Conservation (phyloP, 1,140 invertebrate genomes). For the Lamellibrachia luymesi region DNA sequence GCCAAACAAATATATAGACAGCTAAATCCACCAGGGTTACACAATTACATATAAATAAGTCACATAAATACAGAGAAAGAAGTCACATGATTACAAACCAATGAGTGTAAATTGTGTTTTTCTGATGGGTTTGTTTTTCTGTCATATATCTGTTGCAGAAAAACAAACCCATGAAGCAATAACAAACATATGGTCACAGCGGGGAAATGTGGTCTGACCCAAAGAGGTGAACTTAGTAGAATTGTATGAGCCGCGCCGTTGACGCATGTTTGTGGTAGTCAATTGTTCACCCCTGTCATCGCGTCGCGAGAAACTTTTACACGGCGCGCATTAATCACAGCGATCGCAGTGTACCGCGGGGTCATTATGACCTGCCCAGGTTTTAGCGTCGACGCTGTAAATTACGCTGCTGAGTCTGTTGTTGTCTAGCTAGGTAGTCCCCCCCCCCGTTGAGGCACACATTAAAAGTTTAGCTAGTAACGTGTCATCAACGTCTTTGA, state of each 20-base stretch:
- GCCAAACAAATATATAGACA: too few species aligned
- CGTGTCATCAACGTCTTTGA: background rate
- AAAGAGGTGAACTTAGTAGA: background rate
- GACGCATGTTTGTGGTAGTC: background rate
- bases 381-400: background rate
- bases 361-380: background rate
- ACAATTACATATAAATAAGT: too few species aligned
- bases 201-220: background rate
- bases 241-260: background rate
- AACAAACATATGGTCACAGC: too few species aligned
- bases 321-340: background rate
- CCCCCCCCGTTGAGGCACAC: background rate
- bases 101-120: too few species aligned
- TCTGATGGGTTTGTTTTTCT: too few species aligned
- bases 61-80: too few species aligned
- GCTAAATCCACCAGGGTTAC: too few species aligned
- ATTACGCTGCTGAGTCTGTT: background rate
- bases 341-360: background rate
- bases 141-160: too few species aligned
- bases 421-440: background rate
- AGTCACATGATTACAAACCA: too few species aligned
- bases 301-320: background rate
- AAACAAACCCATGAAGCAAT: too few species aligned
- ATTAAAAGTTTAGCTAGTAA: background rate
- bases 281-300: background rate